Evolutionary conservation across 2,113 vertebrate genomes (phyloP).

Genomic region (Chascanopsetta lugubris): DNA sequence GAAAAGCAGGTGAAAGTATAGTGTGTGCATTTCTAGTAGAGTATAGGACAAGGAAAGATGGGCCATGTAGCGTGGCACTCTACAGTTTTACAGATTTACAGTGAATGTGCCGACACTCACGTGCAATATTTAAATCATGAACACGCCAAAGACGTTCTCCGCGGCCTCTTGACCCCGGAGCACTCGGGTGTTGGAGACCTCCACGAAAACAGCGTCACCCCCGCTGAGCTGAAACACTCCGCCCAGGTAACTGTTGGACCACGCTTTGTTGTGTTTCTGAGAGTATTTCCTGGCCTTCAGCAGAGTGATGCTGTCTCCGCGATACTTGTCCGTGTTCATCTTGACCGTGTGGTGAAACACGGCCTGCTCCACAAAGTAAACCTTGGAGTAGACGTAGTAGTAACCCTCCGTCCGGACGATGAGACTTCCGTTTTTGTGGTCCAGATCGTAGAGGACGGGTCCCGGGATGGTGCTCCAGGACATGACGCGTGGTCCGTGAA

Average conservation of each 20-base stretch:
- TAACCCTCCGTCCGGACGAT: slow-evolving; percentile 73
- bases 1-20: no score
- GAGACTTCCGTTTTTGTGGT: slow-evolving; percentile 72
- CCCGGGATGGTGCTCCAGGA: slow-evolving; percentile 74
- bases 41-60: no score
- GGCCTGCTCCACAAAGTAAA: slow-evolving; percentile 56
- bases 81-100: no score
- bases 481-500: slow-evolving; percentile 30
- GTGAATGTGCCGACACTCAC: background rate
- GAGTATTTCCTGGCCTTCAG: slow-evolving; percentile 61
- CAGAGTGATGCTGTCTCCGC: slow-evolving; percentile 51
- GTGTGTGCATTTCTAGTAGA: no score
- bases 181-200: slow-evolving; percentile 56
- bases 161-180: slow-evolving; percentile 36
- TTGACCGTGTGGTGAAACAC: slow-evolving; percentile 69
- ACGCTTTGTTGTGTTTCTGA: no score
- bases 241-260: slow-evolving; percentile 84
- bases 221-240: slow-evolving; percentile 80
- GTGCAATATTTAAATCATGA: slow-evolving; percentile 79
- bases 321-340: slow-evolving; percentile 60
- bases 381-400: slow-evolving; percentile 87
- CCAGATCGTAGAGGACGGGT: slow-evolving; percentile 72
- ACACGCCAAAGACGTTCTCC: slow-evolving; percentile 84
- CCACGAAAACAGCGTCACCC: slow-evolving; percentile 78
- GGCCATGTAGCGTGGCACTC: no score